Base-by-base conservation (phyloP, 2,113 vertebrate genomes). In the Melanerpes aurifrons region DNA sequence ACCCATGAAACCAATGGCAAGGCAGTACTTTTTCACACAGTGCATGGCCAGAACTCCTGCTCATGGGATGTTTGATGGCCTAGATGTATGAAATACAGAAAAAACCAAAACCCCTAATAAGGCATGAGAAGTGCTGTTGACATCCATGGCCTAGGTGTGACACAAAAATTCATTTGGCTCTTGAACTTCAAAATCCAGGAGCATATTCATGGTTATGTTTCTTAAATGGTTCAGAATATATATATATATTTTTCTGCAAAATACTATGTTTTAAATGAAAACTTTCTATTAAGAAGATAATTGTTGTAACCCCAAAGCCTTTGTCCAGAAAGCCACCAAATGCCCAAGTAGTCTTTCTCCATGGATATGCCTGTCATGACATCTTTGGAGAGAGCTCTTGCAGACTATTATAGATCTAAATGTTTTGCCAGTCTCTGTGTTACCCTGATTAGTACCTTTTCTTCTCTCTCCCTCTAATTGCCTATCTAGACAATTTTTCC, bases 51-150 rank as follows among this genome's bases (percentile, higher is more conserved):
- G 32, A 69, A 61, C 12, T 75, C 57, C 19, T 83, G 78, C 58
- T 11, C 31, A 53, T 1, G 1, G 18, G 26, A 32, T 59, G 26
- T 88, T 80, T 79, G 82, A 50, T 50, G 35, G 17, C 17, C 32
- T 12, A 58, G 32, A 12, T 29, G 2, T 43, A 50, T 40, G 66
- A 94, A 24, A 85, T 6, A 20, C 58, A 17, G 75, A 85, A 71
- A 35, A 1, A 0, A 3, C 5, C 26, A 26, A 5, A 1, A 24
- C 2, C 18, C 12, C 3, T 48, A 19, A 14, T 58, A 61, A 69
- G 20, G 20, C 48, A 22, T 0, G 1, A 79, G 29, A 85, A 66
- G 50, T 79, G 5, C 20, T 75, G n/a, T 43, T 54, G 63, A 40
- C 64, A 24, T 6, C 70, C 11, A 35, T 82, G 64, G 18, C 16